Conservation (phyloP, 2,888 invertebrate genomes). For the Cylloceria caligata region DNA sequence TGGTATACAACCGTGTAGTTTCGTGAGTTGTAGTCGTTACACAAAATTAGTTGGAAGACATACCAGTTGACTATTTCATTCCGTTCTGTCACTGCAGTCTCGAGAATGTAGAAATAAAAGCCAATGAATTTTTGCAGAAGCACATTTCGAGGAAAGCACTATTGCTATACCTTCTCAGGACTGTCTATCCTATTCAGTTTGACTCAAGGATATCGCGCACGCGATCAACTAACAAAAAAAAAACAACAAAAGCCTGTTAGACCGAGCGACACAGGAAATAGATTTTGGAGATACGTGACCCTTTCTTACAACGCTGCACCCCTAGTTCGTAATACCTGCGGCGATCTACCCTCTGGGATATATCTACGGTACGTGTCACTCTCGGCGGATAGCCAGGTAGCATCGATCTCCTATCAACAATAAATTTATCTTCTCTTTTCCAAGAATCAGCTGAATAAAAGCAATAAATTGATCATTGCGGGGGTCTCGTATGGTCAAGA, state of each 20-base stretch:
- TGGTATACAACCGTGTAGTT: not conserved
- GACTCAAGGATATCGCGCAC: constrained; percentile 29
- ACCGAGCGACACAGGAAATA: constrained; percentile 5
- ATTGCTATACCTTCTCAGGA: not conserved
- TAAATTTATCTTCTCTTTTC: constrained; percentile 10
- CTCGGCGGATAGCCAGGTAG: constrained; percentile 15
- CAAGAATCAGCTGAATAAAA: constrained; percentile 6
- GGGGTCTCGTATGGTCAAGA: not conserved
- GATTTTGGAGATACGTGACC: constrained; percentile 38
- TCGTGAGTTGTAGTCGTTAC: not conserved
- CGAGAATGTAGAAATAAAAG: not conserved
- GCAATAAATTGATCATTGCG: constrained; percentile 12
- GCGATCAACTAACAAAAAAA: constrained; percentile 11
- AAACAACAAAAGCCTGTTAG: not conserved
- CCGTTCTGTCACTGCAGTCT: too few species aligned
- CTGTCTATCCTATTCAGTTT: not conserved
- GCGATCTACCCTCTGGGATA: constrained; percentile 1
- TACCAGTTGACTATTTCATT: not conserved
- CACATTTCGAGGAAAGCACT: constrained; percentile 37
- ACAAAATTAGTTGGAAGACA: not conserved
- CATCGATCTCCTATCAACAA: constrained; percentile 38
- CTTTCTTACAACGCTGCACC: constrained; percentile 38
- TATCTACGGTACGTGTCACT: constrained; percentile 10
- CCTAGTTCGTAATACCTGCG: not conserved
- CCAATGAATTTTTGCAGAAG: not conserved